These are phyloP conservation scores for Kryphioiulus occultus DNA, from an alignment of 2,888 invertebrate genomes.

Conservation along the genomic window DNA sequence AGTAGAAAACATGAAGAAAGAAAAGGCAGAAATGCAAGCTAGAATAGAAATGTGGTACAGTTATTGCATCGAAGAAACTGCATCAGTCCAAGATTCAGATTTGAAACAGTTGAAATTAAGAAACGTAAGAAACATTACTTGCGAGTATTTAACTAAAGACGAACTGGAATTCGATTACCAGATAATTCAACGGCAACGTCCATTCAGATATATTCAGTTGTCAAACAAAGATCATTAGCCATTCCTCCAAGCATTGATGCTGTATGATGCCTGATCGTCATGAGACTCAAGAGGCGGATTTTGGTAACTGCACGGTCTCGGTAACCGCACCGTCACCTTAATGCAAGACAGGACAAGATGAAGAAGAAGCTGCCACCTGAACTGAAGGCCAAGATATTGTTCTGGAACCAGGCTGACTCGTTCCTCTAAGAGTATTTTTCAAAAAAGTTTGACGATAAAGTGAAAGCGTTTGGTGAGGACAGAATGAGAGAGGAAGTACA, in stretches of 20 bases:
- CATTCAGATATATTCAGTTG: neutral
- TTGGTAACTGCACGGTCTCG: too few relatives aligned
- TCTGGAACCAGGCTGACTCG: constrained; percentile 57
- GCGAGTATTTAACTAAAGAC: neutral
- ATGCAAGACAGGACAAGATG: constrained; percentile 44
- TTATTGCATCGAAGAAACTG: constrained; percentile 46
- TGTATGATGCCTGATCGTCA: too few relatives aligned
- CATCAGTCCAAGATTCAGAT: neutral
- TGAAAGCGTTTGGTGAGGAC: constrained; percentile 52
- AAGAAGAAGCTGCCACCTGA: constrained; percentile 16
- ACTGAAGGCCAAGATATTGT: constrained; percentile 25
- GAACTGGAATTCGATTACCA: neutral
- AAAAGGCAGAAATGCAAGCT: constrained; percentile 48
- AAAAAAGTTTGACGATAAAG: constrained; percentile 48
- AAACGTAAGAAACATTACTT: neutral
- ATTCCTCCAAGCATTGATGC: neutral
- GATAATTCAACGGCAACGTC: neutral
- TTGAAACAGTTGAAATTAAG: neutral
- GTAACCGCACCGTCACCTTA: too few relatives aligned
- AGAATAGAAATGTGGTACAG: constrained; percentile 48
- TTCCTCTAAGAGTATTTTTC: constrained; percentile 59
- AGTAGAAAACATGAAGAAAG: constrained; percentile 51
- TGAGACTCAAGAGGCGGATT: too few relatives aligned
- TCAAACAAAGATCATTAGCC: neutral
- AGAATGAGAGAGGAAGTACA: constrained; percentile 55